Evolutionary conservation across 1,140 invertebrate genomes (phyloP).

Genomic region (Leptonema lineaticorne): DNA sequence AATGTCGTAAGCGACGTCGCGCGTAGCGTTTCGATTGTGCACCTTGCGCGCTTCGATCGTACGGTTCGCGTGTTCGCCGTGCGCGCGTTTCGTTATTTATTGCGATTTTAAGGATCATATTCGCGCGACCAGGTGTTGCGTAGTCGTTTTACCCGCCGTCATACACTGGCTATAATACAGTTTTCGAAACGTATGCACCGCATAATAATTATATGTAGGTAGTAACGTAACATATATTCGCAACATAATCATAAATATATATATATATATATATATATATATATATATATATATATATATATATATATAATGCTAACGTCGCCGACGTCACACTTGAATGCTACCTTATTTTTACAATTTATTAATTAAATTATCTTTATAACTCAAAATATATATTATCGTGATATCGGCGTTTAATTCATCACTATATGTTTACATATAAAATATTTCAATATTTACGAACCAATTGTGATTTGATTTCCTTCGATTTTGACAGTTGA

Average conservation of each 20-base stretch:
- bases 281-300: background rate
- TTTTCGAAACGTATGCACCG: too few relatives aligned
- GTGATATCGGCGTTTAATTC: too few relatives aligned
- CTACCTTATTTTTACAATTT: too few relatives aligned
- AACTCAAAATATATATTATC: too few relatives aligned
- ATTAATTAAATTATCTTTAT: too few relatives aligned
- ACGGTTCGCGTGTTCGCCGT: background rate
- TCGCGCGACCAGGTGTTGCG: constrained; percentile 2
- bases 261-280: background rate
- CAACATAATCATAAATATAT: background rate
- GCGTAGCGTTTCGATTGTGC: background rate
- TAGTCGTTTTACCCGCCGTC: background rate
- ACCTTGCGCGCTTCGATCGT: background rate
- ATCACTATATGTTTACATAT: too few relatives aligned
- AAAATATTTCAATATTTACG: too few relatives aligned
- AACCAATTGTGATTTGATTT: too few relatives aligned
- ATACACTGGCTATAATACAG: too few relatives aligned
- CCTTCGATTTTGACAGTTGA: too few relatives aligned
- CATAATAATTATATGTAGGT: background rate
- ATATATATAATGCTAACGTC: too few relatives aligned
- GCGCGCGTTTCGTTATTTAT: constrained; percentile 14
- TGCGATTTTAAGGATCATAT: constrained; percentile 19
- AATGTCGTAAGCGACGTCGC: background rate
- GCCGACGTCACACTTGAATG: too few relatives aligned
- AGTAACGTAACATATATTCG: background rate